Evolutionary conservation across 2,113 vertebrate genomes (phyloP), one percentile per base, ranked within the genome.

Genomic region (Notothenia rossii): DNA sequence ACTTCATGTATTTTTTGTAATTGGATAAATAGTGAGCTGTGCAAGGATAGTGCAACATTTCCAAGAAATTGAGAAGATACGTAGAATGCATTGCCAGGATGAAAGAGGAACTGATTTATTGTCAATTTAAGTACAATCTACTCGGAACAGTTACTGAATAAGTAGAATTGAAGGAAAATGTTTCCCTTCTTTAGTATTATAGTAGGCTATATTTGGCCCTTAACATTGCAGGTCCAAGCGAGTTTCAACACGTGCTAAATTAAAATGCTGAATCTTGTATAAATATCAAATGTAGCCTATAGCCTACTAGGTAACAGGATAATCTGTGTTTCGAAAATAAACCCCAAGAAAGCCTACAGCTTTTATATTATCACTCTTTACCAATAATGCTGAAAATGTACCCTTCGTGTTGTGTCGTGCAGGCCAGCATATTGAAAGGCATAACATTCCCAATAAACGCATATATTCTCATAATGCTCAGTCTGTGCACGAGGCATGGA

Each of bases 401-500:
- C 4, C 36, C 36, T 40, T 7, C 36, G 36, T 40, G 3, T 33
- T 3, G 58, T 48, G 72, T 20, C 59, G 50, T 55, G 48, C 36
- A 3, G 12, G 22, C 40, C 11, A 36, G 20, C 9, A 59, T 33
- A 75, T 61, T 56, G n/a, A 5, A 22, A 9, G 36, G 22, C 46
- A 74, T 51, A 2, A 22, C 20, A 66, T 22, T 72, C 3, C 29
- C 22, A 67, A 70, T 58, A 67, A 45, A 58, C 55, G 50, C 68
- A 55, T 29, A 69, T 50, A 51, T 76, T 61, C 33, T 11, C 18
- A 40, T 70, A 29, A 58, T 58, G 36, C 72, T 77, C 69, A 12
- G 53, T 64, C 36, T 80, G 67, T 54, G 75, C 83, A 89, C 88
- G 20, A 67, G 54, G 84, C 58, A 83, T 70, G 83, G 91, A 82